Conservation (phyloP, 2,888 invertebrate species). For the Chaetoderma sp. region DNA sequence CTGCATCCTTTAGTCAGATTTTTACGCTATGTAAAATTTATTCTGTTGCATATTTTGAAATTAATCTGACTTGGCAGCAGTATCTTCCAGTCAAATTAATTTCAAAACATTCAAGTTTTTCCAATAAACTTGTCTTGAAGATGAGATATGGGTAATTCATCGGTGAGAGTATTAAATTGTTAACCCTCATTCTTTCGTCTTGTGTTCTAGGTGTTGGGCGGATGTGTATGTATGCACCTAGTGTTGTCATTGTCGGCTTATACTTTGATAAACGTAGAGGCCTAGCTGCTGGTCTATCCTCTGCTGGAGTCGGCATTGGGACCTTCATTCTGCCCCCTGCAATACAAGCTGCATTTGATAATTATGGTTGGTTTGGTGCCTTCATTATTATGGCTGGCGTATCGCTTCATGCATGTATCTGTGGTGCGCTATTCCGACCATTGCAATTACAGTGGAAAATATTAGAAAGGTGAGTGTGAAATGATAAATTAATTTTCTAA, state of each 20-base stretch:
- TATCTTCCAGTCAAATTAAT: too few relatives aligned
- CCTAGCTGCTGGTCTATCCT: constrained; percentile 46
- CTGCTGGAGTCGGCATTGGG: constrained; percentile 54
- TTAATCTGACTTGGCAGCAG: too few relatives aligned
- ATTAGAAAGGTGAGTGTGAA: too few relatives aligned
- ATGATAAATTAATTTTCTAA: too few relatives aligned
- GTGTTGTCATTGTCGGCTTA: constrained; percentile 45
- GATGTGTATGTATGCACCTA: constrained; percentile 49
- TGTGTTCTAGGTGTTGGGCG: constrained; percentile 56
- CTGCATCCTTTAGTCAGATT: too few relatives aligned
- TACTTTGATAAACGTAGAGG: constrained; percentile 55
- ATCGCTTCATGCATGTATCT: constrained; percentile 42
- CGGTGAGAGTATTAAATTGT: too few relatives aligned
- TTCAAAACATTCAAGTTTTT: too few relatives aligned
- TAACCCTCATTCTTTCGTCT: too few relatives aligned
- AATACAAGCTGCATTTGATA: constrained; percentile 41
- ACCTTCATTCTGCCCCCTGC: constrained; percentile 49
- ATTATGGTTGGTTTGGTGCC: constrained; percentile 46
- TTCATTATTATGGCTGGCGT: constrained; percentile 47
- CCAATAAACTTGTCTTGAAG: too few relatives aligned
- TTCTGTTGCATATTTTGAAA: too few relatives aligned
- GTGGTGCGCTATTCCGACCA: constrained; percentile 48
- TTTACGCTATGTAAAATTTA: too few relatives aligned
- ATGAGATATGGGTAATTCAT: too few relatives aligned
- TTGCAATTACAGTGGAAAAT: constrained; percentile 32